Percentiles rank a stretch among this genome's conserved stretches.
These are phyloP conservation scores for Melinaea marsaeus DNA, from an alignment of 2,888 invertebrate genomes.

Conservation along the genomic window DNA sequence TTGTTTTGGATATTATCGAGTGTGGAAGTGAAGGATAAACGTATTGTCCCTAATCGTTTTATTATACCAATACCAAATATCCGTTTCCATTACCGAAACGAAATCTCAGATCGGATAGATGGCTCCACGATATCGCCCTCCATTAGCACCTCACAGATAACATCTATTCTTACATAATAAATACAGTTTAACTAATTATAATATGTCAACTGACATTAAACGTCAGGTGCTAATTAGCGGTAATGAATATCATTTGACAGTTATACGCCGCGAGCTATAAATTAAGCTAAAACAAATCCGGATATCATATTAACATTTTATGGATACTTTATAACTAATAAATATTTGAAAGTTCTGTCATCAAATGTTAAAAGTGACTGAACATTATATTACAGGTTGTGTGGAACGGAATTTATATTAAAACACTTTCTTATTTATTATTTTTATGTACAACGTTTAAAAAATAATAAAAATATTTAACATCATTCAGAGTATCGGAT, in stretches of 20 bases:
- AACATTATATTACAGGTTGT: conserved; percentile 36
- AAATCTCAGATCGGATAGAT: conserved; percentile 31
- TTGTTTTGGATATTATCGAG: conserved; percentile 76
- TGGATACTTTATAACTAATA: conserved; percentile 58
- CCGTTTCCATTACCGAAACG: conserved; percentile 49
- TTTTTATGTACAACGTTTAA: conserved; percentile 25
- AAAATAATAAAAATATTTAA: conserved; percentile 13
- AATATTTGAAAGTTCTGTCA: conserved; percentile 59
- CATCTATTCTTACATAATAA: conserved; percentile 19
- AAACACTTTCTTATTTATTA: conserved; percentile 34
- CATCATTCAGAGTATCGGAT: conserved; percentile 7
- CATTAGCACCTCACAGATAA: conserved; percentile 55
- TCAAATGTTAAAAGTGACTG: conserved; percentile 32
- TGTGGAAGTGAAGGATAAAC: conserved; percentile 75
- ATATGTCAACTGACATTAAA: conserved; percentile 29
- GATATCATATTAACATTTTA: conserved; percentile 66
- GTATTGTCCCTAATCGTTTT: conserved; percentile 75
- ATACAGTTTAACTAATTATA: conserved; percentile 30
- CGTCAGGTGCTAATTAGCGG: conserved; percentile 61
- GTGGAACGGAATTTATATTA: conserved; percentile 37
- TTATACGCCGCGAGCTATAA: conserved; percentile 51
- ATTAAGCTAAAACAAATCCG: conserved; percentile 62
- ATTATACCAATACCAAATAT: conserved; percentile 73
- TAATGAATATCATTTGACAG: conserved; percentile 42
- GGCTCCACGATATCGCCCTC: conserved; percentile 47